Evolutionary conservation across 2,113 vertebrate genomes (phyloP).

Genomic region (Orthonyx spaldingii): DNA sequence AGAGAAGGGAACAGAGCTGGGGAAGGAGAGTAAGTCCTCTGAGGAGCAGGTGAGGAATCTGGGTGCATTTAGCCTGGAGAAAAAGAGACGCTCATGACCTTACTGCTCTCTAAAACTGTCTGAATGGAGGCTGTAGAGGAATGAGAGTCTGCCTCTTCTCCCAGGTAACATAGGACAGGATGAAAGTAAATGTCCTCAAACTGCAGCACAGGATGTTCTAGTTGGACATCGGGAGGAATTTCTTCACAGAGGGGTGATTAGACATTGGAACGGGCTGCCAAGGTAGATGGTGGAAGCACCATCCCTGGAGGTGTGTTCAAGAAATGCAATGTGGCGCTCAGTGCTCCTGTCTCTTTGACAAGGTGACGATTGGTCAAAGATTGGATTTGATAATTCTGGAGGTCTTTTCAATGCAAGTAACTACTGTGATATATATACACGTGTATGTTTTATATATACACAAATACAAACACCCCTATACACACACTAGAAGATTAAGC

Average conservation of each 20-base stretch:
- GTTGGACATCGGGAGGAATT: not conserved
- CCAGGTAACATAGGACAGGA: not conserved
- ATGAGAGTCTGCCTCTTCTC: not conserved
- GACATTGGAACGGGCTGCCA: not conserved
- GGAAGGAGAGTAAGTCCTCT: not conserved
- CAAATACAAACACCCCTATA: not conserved
- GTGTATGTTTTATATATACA: not conserved
- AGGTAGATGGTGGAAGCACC: not conserved
- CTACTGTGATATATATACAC: not conserved
- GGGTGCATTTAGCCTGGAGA: not conserved
- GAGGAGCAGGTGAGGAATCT: not conserved
- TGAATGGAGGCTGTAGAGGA: not conserved
- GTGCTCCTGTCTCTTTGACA: not conserved
- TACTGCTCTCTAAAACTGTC: not conserved
- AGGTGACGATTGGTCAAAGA: not conserved
- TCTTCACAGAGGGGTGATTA: not conserved
- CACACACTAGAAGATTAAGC: rapidly evolving
- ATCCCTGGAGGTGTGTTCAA: not conserved
- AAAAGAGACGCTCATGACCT: not conserved
- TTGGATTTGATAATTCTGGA: not conserved
- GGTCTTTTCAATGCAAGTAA: not conserved
- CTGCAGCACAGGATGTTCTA: not conserved
- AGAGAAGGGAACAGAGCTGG: not conserved
- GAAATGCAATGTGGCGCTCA: not conserved
- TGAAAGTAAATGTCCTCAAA: not conserved